These are phyloP conservation scores for Acipenser transmontanus DNA, from an alignment of 2,797 vertebrate species.

Conservation along the genomic window DNA sequence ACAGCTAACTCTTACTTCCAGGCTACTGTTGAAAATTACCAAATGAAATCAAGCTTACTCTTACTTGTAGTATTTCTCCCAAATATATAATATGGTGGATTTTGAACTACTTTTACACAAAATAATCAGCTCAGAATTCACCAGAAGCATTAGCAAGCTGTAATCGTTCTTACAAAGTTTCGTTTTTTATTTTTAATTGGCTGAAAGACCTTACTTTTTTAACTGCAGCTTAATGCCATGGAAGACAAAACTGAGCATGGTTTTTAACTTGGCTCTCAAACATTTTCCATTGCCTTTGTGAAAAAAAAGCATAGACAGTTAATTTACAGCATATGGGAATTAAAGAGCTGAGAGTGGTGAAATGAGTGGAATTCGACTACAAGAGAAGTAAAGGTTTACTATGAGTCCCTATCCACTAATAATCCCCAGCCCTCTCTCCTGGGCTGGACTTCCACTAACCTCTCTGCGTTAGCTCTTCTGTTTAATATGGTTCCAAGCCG, in stretches of 20 bases:
- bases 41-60: no score
- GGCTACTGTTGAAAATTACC: no score
- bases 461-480: constrained; percentile 27
- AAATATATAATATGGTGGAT: no score
- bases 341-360: constrained; percentile 19
- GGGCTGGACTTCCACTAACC: constrained; percentile 44
- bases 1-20: no score
- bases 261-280: constrained; percentile 28
- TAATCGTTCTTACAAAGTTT: no score
- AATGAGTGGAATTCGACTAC: constrained; percentile 18
- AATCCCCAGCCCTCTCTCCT: constrained; percentile 35
- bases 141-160: no score
- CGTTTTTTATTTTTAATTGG: no score
- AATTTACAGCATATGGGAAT: constrained; percentile 45
- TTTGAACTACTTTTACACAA: no score
- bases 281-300: constrained; percentile 32
- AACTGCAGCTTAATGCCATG: constrained; percentile 8
- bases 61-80: no score
- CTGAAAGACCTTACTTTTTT: neutral
- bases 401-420: constrained; percentile 44
- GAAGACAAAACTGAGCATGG: constrained; percentile 23
- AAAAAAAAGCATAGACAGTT: constrained; percentile 31
- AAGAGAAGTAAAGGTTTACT: constrained; percentile 28
- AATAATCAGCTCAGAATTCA: no score
- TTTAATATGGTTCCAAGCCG: constrained; percentile 50